Evolutionary conservation across 1,140 invertebrate species (phyloP), one percentile per base, ranked within the genome.

Genomic region (Ctenoplectra terminalis): DNA sequence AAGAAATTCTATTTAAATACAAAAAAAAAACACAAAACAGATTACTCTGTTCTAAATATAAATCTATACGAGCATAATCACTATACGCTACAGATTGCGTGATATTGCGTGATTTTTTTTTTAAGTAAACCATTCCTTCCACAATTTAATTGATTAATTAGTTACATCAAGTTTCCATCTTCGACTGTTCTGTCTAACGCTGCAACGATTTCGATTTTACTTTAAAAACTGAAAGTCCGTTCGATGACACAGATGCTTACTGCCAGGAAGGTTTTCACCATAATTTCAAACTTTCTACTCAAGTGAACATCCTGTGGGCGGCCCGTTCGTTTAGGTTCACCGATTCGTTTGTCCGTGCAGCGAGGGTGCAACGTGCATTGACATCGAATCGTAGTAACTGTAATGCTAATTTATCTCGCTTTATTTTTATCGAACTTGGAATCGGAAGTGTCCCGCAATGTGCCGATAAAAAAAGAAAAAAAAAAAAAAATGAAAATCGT

Each of bases 281-380:
- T 89, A 89, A 91, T 92, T 88, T 72, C 79, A 88, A 89, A 87
- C 89, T 90, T 90, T 88, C 89, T 91, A 85, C 86, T 86, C 75
- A 83, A 85, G 79, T 85, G 85, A 84, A 87, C 90, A 89, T 91
- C 88, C 89, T 90, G 91, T 91, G 85, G 90, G 85, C 85, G 84
- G 85, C 84, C 74, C 85, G 82, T 61, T 66, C 83, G 87, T 89
- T 82, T 87, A 82, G 90, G 87, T 90, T 90, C 84, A 91, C 82
- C 89, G 87, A 87, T 76, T 91, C 77, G 73, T 81, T 70, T 86
- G 85, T 86, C 80, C 85, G 83, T 67, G 85, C 82, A 78, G 64
- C 46, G 58, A 67, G 74, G 84, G 87, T 83, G 81, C 74, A 79
- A 79, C 79, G 79, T 73, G 48, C 70, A 73, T 73, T 66, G 48